Evolutionary conservation across 2,113 vertebrate species (phyloP).

Genomic region (Ramphastos sulfuratus): DNA sequence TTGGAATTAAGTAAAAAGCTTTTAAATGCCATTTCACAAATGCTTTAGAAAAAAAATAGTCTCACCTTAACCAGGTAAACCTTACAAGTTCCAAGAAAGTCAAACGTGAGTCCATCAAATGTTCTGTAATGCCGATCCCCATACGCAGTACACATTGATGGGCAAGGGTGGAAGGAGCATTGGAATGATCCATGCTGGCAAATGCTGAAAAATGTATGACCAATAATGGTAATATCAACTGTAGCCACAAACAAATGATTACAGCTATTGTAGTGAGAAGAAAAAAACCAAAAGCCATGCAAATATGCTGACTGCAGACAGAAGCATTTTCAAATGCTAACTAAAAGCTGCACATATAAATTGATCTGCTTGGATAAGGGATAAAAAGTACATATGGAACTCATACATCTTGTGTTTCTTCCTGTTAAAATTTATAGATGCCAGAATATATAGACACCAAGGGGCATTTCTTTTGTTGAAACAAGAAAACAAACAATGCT

Average conservation of each 20-base stretch:
- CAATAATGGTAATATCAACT: background rate
- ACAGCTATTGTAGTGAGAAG: background rate
- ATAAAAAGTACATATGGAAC: background rate
- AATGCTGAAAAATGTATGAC: slow-evolving; percentile 76
- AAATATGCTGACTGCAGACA: background rate
- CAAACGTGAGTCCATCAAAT: slow-evolving; percentile 91
- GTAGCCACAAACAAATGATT: background rate
- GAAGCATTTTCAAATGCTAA: background rate
- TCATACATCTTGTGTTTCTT: background rate
- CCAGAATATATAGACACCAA: rapidly evolving
- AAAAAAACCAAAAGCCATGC: background rate
- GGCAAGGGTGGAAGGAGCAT: slow-evolving; percentile 89
- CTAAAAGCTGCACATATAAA: background rate
- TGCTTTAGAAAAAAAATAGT: background rate
- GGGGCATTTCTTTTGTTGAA: background rate
- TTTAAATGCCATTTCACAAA: background rate
- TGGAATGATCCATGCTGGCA: slow-evolving; percentile 91
- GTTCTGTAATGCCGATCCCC: slow-evolving; percentile 95
- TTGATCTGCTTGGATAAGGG: background rate
- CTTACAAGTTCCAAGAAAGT: slow-evolving; percentile 91
- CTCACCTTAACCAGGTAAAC: slow-evolving; percentile 92
- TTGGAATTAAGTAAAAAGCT: background rate
- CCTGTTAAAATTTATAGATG: background rate
- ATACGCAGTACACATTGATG: slow-evolving; percentile 90
- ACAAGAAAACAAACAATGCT: background rate